Percentiles rank a stretch among this genome's conserved stretches.
phyloP scores from a whole-genome alignment of 2,888 invertebrate species.

The Lasioglossum calceatum region DNA sequence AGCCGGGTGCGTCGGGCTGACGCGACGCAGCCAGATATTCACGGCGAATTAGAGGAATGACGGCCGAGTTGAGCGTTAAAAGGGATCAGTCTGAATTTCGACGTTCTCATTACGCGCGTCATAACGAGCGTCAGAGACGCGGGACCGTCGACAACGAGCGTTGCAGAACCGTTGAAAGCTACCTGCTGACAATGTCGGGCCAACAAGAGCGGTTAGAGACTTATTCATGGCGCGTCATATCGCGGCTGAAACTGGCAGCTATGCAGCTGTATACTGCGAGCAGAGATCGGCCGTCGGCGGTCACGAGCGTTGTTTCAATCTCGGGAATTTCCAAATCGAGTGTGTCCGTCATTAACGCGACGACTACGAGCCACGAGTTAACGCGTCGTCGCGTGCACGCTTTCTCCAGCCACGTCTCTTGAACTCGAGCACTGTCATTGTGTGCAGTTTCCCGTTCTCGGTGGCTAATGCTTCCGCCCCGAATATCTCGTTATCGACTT shows the following conservation, averaged over 20 bases:
- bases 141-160: slow-evolving; percentile 54
- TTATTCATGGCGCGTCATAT: slow-evolving; percentile 76
- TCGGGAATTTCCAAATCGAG: slow-evolving; percentile 69
- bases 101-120: slow-evolving; percentile 69
- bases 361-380: slow-evolving; percentile 35
- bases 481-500: not conserved
- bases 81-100: slow-evolving; percentile 64
- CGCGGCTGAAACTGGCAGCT: slow-evolving; percentile 77
- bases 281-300: slow-evolving; percentile 61
- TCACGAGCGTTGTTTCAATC: slow-evolving; percentile 59
- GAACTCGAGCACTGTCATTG: not conserved
- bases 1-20: not conserved
- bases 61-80: slow-evolving; percentile 52
- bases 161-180: slow-evolving; percentile 62
- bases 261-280: slow-evolving; percentile 63
- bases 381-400: not conserved
- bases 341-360: slow-evolving; percentile 64
- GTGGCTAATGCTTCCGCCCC: not conserved
- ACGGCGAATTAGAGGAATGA: slow-evolving; percentile 56
- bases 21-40: slow-evolving; percentile 29
- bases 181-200: slow-evolving; percentile 70
- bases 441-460: not conserved
- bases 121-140: slow-evolving; percentile 62
- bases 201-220: slow-evolving; percentile 73
- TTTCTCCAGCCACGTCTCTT: slow-evolving; percentile 10